phyloP scores from a whole-genome alignment of 2,113 vertebrate species.

The Xenus cinereus region DNA sequence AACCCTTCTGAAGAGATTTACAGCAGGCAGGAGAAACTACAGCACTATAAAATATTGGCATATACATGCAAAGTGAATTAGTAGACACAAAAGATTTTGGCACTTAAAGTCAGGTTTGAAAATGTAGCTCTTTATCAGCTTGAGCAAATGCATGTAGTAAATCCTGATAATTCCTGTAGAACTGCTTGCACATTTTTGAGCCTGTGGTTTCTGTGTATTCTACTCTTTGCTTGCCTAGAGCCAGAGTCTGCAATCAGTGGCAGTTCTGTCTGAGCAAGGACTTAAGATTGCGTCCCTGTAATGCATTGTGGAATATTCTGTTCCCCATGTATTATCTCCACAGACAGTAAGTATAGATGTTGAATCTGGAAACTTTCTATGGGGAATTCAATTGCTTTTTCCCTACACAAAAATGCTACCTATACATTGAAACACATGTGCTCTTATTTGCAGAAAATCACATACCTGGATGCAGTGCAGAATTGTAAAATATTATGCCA shows the following conservation, averaged over 20 bases:
- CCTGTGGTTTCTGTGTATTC: neutral
- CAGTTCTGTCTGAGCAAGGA: neutral
- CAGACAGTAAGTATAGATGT: neutral
- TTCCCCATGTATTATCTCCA: neutral
- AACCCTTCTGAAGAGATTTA: slow-evolving; percentile 26
- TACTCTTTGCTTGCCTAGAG: neutral
- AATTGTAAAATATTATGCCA: neutral
- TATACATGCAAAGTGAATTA: slow-evolving; percentile 1
- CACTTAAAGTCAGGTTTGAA: neutral
- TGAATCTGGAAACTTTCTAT: neutral
- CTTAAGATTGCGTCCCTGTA: neutral
- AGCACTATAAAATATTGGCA: neutral
- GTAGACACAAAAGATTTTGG: slow-evolving; percentile 4
- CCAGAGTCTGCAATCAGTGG: neutral
- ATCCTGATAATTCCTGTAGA: neutral
- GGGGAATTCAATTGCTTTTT: neutral
- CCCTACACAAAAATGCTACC: neutral
- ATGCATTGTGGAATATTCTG: neutral
- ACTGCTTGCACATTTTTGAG: neutral
- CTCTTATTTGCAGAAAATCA: neutral
- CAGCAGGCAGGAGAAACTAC: slow-evolving; percentile 16
- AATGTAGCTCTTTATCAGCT: slow-evolving; percentile 4
- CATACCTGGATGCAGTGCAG: neutral
- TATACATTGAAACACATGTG: neutral
- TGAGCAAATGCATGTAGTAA: neutral